Conservation (phyloP, 2,888 invertebrate species). For the Anthrax anthrax region DNA sequence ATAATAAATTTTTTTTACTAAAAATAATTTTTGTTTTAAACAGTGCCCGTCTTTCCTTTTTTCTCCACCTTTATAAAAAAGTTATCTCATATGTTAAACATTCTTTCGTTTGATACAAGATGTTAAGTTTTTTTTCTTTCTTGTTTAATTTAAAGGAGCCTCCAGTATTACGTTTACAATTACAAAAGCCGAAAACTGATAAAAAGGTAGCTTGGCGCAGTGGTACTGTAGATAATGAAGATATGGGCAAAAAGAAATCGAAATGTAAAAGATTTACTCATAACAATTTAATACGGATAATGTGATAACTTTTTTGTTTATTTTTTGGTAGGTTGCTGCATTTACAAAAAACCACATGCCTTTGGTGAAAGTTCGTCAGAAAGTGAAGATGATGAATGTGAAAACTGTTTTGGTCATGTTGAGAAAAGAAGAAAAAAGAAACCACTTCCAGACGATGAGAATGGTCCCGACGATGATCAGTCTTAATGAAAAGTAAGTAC, state of each 20-base stretch:
- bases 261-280: conserved; percentile 53
- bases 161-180: conserved; percentile 46
- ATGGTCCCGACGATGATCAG: not conserved
- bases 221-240: conserved; percentile 88
- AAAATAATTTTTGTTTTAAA: not conserved
- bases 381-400: conserved; percentile 69
- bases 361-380: conserved; percentile 85
- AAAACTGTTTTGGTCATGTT: conserved; percentile 73
- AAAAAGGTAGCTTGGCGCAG: conserved; percentile 82
- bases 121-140: not conserved
- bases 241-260: conserved; percentile 90
- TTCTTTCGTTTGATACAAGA: too few relatives aligned
- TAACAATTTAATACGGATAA: not conserved
- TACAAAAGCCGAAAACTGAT: conserved; percentile 51
- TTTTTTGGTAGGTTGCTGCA: conserved; percentile 64
- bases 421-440: conserved; percentile 41
- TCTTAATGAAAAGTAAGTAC: not conserved
- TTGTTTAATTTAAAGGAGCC: conserved; percentile 27
- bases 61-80: too few relatives aligned
- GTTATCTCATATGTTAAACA: too few relatives aligned
- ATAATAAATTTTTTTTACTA: not conserved
- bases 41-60: too few relatives aligned
- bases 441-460: conserved; percentile 2
- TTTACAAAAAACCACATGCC: conserved; percentile 76
- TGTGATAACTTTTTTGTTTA: not conserved